Evolutionary conservation across 2,113 vertebrate species (phyloP).

Genomic region (Aegotheles bennettii): DNA sequence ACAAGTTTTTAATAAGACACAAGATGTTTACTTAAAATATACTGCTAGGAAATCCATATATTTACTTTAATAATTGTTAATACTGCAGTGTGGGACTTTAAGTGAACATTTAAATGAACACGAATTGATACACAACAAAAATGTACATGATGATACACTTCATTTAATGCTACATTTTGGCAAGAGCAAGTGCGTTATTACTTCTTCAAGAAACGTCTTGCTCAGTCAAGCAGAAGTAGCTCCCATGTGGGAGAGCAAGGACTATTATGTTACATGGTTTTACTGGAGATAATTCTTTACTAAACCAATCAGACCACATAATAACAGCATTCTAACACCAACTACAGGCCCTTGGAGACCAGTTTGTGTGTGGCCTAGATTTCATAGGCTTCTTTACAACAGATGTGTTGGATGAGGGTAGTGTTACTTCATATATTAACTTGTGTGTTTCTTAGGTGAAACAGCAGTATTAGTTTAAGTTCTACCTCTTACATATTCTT

Average conservation of each 20-base stretch:
- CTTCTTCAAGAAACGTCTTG: constrained; percentile 5
- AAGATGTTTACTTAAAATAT: neutral
- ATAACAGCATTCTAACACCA: constrained; percentile 72
- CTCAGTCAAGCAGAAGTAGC: constrained; percentile 26
- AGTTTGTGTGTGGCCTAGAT: constrained; percentile 75
- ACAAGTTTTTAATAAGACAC: neutral
- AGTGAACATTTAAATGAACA: neutral
- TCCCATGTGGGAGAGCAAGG: constrained; percentile 25
- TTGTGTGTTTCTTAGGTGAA: constrained; percentile 50
- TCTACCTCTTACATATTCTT: neutral
- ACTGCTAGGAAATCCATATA: neutral
- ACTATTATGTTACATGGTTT: constrained; percentile 58
- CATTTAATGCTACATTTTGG: neutral
- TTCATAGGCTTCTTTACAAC: constrained; percentile 68
- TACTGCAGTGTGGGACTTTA: neutral
- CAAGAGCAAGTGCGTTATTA: constrained; percentile 11
- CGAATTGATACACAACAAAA: neutral
- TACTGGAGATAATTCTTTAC: constrained; percentile 65
- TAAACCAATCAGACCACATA: constrained; percentile 70
- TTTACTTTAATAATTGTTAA: neutral
- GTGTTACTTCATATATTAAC: constrained; percentile 66
- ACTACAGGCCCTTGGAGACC: constrained; percentile 59
- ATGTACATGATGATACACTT: neutral
- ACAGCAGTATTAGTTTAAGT: neutral
- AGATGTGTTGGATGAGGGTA: constrained; percentile 71